phyloP scores from a whole-genome alignment of 2,888 invertebrate species.

The Pseudeuparius sepicola region DNA sequence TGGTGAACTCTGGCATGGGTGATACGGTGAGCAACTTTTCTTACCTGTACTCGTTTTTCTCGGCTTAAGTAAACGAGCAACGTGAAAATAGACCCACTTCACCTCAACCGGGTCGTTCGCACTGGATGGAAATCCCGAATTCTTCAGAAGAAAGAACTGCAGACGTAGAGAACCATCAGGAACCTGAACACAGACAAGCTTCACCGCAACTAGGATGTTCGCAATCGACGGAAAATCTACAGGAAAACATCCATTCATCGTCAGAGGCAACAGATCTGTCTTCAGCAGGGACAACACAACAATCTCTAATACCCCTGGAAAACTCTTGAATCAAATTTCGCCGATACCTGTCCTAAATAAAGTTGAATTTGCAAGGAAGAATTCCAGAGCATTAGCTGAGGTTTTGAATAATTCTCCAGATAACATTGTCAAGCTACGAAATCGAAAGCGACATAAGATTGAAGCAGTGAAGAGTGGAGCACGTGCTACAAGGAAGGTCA shows the following conservation, averaged over 20 bases:
- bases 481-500: slow-evolving; percentile 1
- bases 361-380: slow-evolving; percentile 3
- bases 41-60: too few species aligned
- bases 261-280: slow-evolving; percentile 4
- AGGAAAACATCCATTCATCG: slow-evolving; percentile 4
- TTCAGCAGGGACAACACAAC: slow-evolving; percentile 2
- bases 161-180: slow-evolving; percentile 7
- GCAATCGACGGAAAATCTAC: slow-evolving; percentile 4
- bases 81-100: slow-evolving; percentile 8
- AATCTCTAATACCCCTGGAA: slow-evolving; percentile 5
- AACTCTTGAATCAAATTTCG: slow-evolving; percentile 6
- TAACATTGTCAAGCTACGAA: slow-evolving; percentile 5
- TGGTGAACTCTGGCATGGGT: too few species aligned
- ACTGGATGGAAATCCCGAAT: slow-evolving; percentile 5
- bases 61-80: too few species aligned
- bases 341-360: slow-evolving; percentile 9
- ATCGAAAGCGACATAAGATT: slow-evolving; percentile 4
- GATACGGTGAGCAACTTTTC: too few species aligned
- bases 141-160: slow-evolving; percentile 1
- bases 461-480: slow-evolving; percentile 6
- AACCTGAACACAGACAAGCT: slow-evolving; percentile 5
- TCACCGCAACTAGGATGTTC: slow-evolving; percentile 5
- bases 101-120: slow-evolving; percentile 4
- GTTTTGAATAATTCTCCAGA: slow-evolving; percentile 7
- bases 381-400: slow-evolving; percentile 2